A percentile compares a stretch with the other conserved stretches of the same genome.
Conservation (phyloP, 2,888 invertebrate species). For the Trissolcus brochymenae region DNA sequence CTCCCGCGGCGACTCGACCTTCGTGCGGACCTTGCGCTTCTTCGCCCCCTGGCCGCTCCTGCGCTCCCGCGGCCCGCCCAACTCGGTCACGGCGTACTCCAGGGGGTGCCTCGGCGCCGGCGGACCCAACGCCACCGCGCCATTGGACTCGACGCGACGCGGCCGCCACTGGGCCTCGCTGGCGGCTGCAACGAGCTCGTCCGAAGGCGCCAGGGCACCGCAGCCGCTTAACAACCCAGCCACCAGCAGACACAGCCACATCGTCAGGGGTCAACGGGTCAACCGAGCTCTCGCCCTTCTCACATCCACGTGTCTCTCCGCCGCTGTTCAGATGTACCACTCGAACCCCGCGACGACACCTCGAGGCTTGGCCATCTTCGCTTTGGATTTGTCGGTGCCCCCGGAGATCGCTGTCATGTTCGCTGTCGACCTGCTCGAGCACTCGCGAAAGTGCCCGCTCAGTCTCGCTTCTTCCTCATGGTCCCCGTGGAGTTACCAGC, state of each 20-base stretch:
- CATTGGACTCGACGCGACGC: constrained; percentile 6
- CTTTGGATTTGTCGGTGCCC: constrained; percentile 31
- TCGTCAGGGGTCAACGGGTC: constrained; percentile 67
- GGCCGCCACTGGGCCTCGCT: constrained; percentile 15
- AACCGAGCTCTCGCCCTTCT: constrained; percentile 60
- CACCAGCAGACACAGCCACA: constrained; percentile 73
- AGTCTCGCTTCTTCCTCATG: constrained; percentile 27
- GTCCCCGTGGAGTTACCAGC: neutral
- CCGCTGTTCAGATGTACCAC: constrained; percentile 26
- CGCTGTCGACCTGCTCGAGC: constrained; percentile 7
- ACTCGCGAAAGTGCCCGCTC: neutral
- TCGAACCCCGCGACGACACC: constrained; percentile 49
- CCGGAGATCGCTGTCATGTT: constrained; percentile 55
- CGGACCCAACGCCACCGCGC: constrained; percentile 2
- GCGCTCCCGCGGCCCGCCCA: constrained; percentile 43
- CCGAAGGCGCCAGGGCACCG: constrained; percentile 71
- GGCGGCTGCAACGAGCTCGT: constrained; percentile 56
- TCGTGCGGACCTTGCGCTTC: constrained; percentile 54
- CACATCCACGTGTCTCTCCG: constrained; percentile 20
- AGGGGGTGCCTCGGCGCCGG: constrained; percentile 11
- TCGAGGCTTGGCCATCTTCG: constrained; percentile 65
- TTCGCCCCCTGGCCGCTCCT: constrained; percentile 40
- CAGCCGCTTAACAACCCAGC: constrained; percentile 74
- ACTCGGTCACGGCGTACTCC: constrained; percentile 22
- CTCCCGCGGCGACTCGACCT: constrained; percentile 67